Evolutionary conservation across 2,888 invertebrate genomes (phyloP).

Genomic region (Cetonia aurata): DNA sequence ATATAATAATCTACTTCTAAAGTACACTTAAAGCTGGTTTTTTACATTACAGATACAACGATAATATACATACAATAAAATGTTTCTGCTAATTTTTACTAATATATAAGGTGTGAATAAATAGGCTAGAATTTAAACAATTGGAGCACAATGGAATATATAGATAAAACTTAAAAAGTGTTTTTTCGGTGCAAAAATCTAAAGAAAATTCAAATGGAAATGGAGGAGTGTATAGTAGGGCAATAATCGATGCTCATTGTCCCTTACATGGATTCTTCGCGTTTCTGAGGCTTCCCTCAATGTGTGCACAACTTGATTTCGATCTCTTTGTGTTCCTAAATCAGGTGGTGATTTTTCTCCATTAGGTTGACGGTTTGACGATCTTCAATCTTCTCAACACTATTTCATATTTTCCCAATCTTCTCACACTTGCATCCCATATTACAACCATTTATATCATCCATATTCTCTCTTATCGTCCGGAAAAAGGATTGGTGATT

Average conservation of each 20-base stretch:
- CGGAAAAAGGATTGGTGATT: conserved; percentile 12
- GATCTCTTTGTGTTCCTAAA: background rate
- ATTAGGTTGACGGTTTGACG: too few relatives aligned
- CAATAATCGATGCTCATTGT: conserved; percentile 27
- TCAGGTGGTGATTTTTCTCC: background rate
- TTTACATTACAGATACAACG: conserved; percentile 22
- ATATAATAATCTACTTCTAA: conserved; percentile 39
- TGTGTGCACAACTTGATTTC: too few relatives aligned
- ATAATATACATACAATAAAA: background rate
- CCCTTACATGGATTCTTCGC: conserved; percentile 28
- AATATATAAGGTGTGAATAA: too few relatives aligned
- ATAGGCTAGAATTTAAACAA: background rate
- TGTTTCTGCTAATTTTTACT: too few relatives aligned
- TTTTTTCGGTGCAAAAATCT: conserved; percentile 10
- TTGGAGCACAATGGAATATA: background rate
- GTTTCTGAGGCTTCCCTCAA: too few relatives aligned
- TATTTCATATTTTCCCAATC: too few relatives aligned
- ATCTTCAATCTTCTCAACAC: background rate
- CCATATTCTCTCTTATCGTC: background rate
- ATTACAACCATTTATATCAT: too few relatives aligned
- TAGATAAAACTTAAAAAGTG: background rate
- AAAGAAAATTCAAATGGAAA: conserved; percentile 32
- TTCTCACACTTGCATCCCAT: too few relatives aligned
- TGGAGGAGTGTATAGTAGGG: conserved; percentile 6
- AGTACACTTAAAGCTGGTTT: conserved; percentile 40